Percentiles rank a stretch among this genome's conserved stretches.
Conservation (phyloP, 2,888 invertebrate genomes). For the Acholoe squamosa region DNA sequence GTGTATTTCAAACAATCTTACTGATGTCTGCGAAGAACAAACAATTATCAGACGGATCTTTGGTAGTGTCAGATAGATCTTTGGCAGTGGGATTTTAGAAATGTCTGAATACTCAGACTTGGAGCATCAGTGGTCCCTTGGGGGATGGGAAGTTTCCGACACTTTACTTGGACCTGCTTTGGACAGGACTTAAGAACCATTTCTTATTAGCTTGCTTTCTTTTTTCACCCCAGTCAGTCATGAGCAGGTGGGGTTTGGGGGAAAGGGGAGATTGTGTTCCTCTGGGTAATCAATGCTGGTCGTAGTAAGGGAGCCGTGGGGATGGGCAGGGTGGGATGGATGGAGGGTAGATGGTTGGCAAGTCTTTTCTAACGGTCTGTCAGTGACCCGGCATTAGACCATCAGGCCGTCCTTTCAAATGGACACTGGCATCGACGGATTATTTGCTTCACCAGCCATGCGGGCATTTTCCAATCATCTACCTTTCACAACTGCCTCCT, state of each 20-base stretch:
- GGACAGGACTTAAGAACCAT: background rate
- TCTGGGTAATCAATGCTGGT: background rate
- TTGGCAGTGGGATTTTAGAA: too few relatives aligned
- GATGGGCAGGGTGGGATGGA: background rate
- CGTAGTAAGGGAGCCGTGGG: background rate
- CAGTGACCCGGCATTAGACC: conserved; percentile 27
- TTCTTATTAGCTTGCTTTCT: background rate
- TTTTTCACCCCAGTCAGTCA: background rate
- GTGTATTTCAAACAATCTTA: background rate
- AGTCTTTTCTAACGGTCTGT: conserved; percentile 15
- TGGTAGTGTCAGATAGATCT: background rate
- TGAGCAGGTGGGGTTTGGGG: background rate
- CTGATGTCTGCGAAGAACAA: background rate
- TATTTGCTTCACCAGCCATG: conserved; percentile 33
- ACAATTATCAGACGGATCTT: background rate
- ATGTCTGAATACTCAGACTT: too few relatives aligned
- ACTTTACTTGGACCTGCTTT: too few relatives aligned
- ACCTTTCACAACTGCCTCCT: conserved; percentile 41
- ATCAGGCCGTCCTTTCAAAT: conserved; percentile 15
- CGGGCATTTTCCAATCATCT: conserved; percentile 44
- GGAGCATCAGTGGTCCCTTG: too few relatives aligned
- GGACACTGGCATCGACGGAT: conserved; percentile 29
- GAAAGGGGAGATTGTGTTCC: conserved; percentile 16
- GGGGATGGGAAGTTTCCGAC: too few relatives aligned
- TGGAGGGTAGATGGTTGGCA: background rate